phyloP scores from a whole-genome alignment of 2,888 invertebrate species.

The Phortica magna region DNA sequence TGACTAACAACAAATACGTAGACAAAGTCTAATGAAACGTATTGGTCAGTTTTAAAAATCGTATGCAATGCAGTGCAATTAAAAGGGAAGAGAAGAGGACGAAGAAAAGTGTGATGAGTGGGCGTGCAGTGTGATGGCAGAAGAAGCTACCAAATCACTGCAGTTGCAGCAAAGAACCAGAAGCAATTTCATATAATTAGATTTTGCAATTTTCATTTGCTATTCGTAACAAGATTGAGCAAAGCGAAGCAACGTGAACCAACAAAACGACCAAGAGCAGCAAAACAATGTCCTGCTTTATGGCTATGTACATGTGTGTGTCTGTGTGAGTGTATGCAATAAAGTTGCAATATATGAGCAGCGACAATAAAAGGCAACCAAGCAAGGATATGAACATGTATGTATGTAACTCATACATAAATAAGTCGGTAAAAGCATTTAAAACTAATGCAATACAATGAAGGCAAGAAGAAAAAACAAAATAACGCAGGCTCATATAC shows the following conservation, averaged over 20 bases:
- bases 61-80: not conserved
- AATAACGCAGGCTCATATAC: not conserved
- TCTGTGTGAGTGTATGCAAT: not conserved
- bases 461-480: not conserved
- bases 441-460: not conserved
- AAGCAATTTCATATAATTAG: slow-evolving; percentile 55
- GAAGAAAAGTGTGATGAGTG: not conserved
- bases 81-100: not conserved
- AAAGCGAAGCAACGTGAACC: not conserved
- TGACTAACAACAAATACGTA: too few species aligned
- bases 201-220: slow-evolving; percentile 54
- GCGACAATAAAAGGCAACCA: not conserved
- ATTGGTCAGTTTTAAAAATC: not conserved
- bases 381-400: too few species aligned
- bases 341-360: not conserved
- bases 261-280: not conserved
- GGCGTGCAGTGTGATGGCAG: not conserved
- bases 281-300: not conserved
- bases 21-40: too few species aligned
- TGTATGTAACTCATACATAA: not conserved
- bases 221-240: slow-evolving; percentile 30
- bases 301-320: not conserved
- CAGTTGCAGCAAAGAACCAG: slow-evolving; percentile 44
- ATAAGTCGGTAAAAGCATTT: not conserved
- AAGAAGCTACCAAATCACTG: not conserved